phyloP scores from a whole-genome alignment of 2,113 vertebrate species.

The Limanda limanda region DNA sequence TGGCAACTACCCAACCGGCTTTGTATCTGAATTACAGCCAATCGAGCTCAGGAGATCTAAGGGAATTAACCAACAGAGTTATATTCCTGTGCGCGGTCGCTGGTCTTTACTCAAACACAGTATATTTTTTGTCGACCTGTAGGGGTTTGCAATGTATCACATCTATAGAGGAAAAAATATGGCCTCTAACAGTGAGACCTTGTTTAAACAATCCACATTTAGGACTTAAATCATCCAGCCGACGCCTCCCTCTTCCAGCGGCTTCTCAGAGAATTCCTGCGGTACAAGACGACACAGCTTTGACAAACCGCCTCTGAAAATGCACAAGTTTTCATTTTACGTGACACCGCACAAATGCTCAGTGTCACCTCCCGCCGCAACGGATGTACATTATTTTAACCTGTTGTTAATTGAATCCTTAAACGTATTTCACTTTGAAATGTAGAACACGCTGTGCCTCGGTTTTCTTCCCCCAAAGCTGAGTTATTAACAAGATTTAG shows the following conservation, averaged over 20 bases:
- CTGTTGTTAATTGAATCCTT: conserved; percentile 67
- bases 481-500: conserved; percentile 72
- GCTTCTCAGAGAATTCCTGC: conserved; percentile 16
- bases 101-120: background rate
- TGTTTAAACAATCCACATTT: conserved; percentile 24
- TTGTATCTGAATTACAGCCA: conserved; percentile 12
- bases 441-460: conserved; percentile 37
- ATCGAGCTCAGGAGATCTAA: conserved; percentile 17
- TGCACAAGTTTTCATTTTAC: conserved; percentile 51
- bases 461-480: conserved; percentile 46
- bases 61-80: background rate
- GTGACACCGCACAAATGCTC: conserved; percentile 33
- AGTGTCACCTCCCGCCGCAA: conserved; percentile 37
- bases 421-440: conserved; percentile 60
- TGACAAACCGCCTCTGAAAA: conserved; percentile 40
- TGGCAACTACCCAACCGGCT: background rate
- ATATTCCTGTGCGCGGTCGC: background rate
- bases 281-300: conserved; percentile 10
- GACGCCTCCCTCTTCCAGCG: background rate
- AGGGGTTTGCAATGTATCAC: background rate
- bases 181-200: background rate
- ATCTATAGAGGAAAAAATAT: background rate
- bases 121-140: conserved; percentile 24
- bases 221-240: conserved; percentile 10
- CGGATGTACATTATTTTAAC: conserved; percentile 46